A percentile compares a stretch with the other conserved stretches of the same genome.
These are phyloP conservation scores for Nasalis larvatus DNA, from an alignment of 2,113 vertebrate genomes.

Conservation along the genomic window DNA sequence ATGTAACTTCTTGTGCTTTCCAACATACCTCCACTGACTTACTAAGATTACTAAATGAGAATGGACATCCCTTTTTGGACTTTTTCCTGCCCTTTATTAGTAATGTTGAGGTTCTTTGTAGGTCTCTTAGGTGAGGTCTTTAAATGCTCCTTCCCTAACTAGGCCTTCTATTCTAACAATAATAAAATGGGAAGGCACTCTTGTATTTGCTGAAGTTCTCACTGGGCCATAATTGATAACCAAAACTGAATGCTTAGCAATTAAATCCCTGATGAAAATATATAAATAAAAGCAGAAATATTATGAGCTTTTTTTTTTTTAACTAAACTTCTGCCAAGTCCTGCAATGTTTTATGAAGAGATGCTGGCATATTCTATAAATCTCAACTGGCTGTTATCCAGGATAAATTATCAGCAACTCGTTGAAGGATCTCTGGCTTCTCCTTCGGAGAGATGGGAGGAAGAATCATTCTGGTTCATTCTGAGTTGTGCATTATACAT, in stretches of 20 bases:
- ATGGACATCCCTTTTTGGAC: neutral
- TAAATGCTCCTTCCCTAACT: neutral
- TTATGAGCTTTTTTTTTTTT: conserved; percentile 54
- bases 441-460: conserved; percentile 64
- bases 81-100: neutral
- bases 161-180: neutral
- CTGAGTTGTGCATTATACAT: conserved; percentile 80
- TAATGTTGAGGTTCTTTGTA: neutral
- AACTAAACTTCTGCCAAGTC: conserved; percentile 63
- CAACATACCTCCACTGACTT: neutral
- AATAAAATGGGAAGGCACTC: neutral
- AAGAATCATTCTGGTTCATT: conserved; percentile 64
- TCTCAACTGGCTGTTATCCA: conserved; percentile 79
- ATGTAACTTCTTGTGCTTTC: neutral
- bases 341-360: conserved; percentile 69
- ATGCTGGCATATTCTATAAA: conserved; percentile 72
- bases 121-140: neutral
- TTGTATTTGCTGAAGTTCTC: conserved; percentile 2
- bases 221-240: conserved; percentile 38
- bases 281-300: conserved; percentile 54
- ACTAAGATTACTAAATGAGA: neutral
- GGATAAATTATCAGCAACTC: conserved; percentile 70
- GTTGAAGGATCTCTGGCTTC: conserved; percentile 76
- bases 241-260: conserved; percentile 56
- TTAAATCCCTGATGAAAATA: conserved; percentile 62